These are phyloP conservation scores for Pristiophorus japonicus DNA, from an alignment of 2,113 vertebrate species.

Conservation along the genomic window DNA sequence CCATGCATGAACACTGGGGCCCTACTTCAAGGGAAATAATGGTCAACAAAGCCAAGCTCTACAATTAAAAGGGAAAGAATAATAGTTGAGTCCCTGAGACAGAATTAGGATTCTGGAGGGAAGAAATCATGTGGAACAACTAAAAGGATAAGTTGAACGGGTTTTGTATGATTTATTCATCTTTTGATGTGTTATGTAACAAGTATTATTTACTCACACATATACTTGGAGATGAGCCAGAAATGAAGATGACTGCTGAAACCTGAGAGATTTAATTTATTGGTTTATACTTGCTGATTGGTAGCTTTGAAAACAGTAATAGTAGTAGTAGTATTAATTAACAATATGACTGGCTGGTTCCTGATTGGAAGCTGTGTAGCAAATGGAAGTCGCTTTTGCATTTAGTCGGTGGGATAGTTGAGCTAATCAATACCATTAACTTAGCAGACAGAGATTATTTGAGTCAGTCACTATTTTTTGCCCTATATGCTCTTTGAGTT, in stretches of 20 bases:
- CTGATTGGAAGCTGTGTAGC: neutral
- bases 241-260: neutral
- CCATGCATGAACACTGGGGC: conserved; percentile 7
- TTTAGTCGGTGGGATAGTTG: neutral
- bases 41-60: neutral
- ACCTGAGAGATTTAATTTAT: neutral
- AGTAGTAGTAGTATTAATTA: too few species aligned
- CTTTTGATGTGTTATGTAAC: conserved; percentile 13
- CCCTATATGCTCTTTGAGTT: too few species aligned
- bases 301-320: conserved; percentile 30
- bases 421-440: neutral
- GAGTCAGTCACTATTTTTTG: neutral
- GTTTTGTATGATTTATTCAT: conserved; percentile 23
- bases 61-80: conserved; percentile 26
- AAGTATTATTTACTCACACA: conserved; percentile 18
- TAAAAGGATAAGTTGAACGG: neutral
- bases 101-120: conserved; percentile 7
- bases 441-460: neutral
- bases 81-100: neutral
- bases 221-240: neutral
- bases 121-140: conserved; percentile 27
- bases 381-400: neutral
- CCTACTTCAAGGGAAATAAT: conserved; percentile 8
- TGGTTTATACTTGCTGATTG: neutral
- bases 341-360: too few species aligned